A percentile compares a stretch with the other conserved stretches of the same genome.
phyloP scores from a whole-genome alignment of 2,113 vertebrate species.

The Salminus brasiliensis region DNA sequence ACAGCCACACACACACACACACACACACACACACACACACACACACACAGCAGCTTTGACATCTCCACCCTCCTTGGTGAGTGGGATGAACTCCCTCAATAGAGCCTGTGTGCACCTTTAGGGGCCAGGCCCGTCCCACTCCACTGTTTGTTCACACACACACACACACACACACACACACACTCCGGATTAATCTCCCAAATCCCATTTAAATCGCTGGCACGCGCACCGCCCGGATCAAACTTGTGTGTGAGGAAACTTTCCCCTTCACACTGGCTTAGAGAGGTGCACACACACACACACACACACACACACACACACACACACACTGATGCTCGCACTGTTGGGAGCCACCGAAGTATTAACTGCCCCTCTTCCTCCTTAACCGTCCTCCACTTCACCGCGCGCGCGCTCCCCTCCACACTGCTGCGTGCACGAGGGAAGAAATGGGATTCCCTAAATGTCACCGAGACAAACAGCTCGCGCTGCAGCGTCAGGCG shows the following conservation, averaged over 20 bases:
- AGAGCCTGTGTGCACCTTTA: conserved; percentile 5
- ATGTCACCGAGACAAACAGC: background rate
- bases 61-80: conserved; percentile 48
- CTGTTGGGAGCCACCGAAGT: conserved; percentile 44
- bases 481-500: background rate
- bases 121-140: conserved; percentile 8
- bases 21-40: conserved; percentile 31
- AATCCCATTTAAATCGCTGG: conserved; percentile 72
- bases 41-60: conserved; percentile 51
- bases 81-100: conserved; percentile 15
- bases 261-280: conserved; percentile 78
- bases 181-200: conserved; percentile 72
- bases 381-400: conserved; percentile 22
- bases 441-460: background rate
- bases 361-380: conserved; percentile 51
- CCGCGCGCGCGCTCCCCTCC: background rate
- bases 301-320: no score
- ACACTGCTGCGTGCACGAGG: background rate
- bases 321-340: background rate
- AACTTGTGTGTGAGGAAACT: conserved; percentile 68
- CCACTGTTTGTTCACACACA: conserved; percentile 62
- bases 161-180: conserved; percentile 46
- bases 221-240: conserved; percentile 60
- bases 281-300: conserved; percentile 68
- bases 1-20: background rate